These are phyloP conservation scores for Saguinus imperator DNA, from an alignment of 2,113 vertebrate species.

Conservation along the genomic window DNA sequence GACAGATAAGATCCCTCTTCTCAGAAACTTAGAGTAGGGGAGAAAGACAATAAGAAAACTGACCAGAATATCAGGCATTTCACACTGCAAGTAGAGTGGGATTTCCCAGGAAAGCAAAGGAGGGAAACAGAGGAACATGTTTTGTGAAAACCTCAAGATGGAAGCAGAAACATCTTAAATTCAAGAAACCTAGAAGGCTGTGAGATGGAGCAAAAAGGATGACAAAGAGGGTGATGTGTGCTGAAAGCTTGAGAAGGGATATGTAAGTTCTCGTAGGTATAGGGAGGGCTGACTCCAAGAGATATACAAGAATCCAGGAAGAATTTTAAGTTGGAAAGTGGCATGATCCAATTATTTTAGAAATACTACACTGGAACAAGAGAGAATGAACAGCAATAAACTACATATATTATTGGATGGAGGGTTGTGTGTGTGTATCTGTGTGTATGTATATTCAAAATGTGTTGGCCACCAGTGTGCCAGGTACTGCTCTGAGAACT, in stretches of 20 bases:
- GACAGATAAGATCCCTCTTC: too few relatives aligned
- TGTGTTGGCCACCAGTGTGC: background rate
- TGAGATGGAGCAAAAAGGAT: background rate
- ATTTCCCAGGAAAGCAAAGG: background rate
- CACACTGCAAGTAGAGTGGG: rapidly evolving
- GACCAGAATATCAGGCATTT: background rate
- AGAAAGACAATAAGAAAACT: background rate
- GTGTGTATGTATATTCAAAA: background rate
- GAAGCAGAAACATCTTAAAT: background rate
- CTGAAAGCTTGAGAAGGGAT: background rate
- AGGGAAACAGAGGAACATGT: background rate
- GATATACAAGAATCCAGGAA: background rate
- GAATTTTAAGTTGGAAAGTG: background rate
- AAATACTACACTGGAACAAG: background rate
- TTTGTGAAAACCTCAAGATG: background rate
- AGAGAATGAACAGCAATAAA: background rate
- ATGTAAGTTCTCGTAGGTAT: rapidly evolving
- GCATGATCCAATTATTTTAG: background rate
- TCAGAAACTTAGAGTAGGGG: background rate
- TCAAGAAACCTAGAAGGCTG: background rate
- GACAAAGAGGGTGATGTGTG: background rate
- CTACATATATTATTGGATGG: background rate
- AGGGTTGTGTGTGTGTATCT: background rate
- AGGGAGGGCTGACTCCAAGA: background rate
- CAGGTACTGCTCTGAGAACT: background rate